Conservation (phyloP, 2,113 vertebrate genomes). For the Dipodomys ordii region DNA sequence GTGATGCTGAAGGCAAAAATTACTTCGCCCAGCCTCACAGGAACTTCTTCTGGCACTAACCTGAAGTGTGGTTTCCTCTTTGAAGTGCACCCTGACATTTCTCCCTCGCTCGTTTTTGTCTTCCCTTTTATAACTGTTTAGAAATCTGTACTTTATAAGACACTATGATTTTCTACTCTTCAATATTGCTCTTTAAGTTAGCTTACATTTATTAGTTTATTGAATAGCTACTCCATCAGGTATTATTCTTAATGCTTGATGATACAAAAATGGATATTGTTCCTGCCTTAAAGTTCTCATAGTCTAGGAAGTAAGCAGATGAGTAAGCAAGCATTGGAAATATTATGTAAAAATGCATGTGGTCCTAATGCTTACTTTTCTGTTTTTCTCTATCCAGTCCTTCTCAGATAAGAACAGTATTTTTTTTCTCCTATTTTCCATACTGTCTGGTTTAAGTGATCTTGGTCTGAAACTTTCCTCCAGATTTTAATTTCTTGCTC, state of each 20-base stretch:
- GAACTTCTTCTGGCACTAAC: background rate
- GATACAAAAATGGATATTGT: background rate
- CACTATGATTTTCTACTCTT: background rate
- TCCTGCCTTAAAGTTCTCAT: background rate
- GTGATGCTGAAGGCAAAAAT: background rate
- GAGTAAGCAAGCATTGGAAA: background rate
- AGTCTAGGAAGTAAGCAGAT: background rate
- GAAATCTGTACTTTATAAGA: background rate
- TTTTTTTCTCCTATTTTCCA: background rate
- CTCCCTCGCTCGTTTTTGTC: background rate
- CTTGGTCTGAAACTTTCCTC: background rate
- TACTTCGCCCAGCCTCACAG: background rate
- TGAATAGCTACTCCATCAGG: background rate
- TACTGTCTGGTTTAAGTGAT: background rate
- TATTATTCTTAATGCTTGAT: conserved; percentile 1
- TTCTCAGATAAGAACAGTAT: background rate
- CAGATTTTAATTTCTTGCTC: background rate
- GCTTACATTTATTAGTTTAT: background rate
- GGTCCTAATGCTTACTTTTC: background rate
- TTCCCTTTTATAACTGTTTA: background rate
- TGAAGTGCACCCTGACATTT: background rate
- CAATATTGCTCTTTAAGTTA: background rate
- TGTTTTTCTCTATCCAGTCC: background rate
- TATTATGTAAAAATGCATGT: background rate
- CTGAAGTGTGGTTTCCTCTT: background rate